Conservation (phyloP, 2,113 vertebrate species). For the Paratilapia polleni region DNA sequence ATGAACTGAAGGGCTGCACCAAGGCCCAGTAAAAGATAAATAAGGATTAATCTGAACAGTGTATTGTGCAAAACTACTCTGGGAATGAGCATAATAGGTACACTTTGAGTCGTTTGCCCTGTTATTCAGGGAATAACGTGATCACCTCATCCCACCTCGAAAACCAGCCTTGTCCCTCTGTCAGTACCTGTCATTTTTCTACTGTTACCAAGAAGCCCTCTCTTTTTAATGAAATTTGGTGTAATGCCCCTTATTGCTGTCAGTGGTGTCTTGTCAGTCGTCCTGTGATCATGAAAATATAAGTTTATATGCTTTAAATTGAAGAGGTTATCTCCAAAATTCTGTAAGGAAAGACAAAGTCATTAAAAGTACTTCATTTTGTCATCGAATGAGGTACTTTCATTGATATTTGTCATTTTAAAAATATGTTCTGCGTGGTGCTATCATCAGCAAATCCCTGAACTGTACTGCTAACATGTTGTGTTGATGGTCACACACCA, state of each 20-base stretch:
- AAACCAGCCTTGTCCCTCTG: not conserved
- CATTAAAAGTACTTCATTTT: not conserved
- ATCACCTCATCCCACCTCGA: not conserved
- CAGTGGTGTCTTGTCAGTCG: not conserved
- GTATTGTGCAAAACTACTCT: too few relatives aligned
- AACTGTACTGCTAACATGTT: not conserved
- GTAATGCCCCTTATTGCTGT: not conserved
- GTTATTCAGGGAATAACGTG: not conserved
- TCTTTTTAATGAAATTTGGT: not conserved
- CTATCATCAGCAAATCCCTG: not conserved
- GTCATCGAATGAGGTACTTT: not conserved
- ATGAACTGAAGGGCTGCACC: too few relatives aligned
- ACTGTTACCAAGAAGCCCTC: accelerated
- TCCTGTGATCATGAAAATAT: not conserved
- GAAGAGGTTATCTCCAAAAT: not conserved
- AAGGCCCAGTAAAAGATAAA: too few relatives aligned
- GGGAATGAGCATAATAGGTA: too few relatives aligned
- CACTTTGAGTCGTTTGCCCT: not conserved
- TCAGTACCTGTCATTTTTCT: not conserved
- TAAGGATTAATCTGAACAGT: too few relatives aligned
- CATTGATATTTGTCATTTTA: not conserved
- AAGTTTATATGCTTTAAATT: not conserved
- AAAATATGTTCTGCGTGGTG: not conserved
- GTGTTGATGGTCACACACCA: not conserved
- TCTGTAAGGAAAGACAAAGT: too few relatives aligned